phyloP scores from a whole-genome alignment of 2,113 vertebrate genomes.

The Eptatretus burgeri region DNA sequence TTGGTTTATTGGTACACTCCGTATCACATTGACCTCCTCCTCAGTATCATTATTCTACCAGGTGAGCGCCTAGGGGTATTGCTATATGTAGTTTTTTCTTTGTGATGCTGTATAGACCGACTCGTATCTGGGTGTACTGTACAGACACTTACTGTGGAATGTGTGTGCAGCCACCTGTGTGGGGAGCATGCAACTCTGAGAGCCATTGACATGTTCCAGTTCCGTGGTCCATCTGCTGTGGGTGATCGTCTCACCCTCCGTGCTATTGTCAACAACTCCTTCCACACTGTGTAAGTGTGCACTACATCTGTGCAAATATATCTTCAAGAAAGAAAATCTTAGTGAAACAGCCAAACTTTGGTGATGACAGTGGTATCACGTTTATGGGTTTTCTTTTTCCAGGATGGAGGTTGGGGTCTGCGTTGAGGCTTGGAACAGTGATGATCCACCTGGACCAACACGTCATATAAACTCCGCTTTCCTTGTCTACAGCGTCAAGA shows the following conservation, averaged over 20 bases:
- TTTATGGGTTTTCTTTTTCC: slow-evolving; percentile 4
- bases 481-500: slow-evolving; percentile 71
- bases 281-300: slow-evolving; percentile 42
- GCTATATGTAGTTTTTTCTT: no score
- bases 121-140: no score
- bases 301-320: no score
- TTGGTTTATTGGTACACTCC: no score
- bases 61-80: no score
- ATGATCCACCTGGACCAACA: slow-evolving; percentile 13
- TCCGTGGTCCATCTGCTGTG: slow-evolving; percentile 58
- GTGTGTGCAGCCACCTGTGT: slow-evolving; percentile 40
- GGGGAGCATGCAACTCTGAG: slow-evolving; percentile 47
- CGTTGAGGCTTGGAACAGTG: slow-evolving; percentile 43
- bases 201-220: slow-evolving; percentile 92
- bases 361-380: no score
- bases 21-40: no score
- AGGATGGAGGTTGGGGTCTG: slow-evolving; percentile 95
- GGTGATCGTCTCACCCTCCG: slow-evolving; percentile 68
- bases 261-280: slow-evolving; percentile 80
- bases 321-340: no score
- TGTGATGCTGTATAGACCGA: no score
- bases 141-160: no score
- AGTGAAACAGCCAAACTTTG: no score
- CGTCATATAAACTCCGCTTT: slow-evolving; percentile 86
- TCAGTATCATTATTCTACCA: no score